phyloP scores from a whole-genome alignment of 2,797 vertebrate genomes.

The Telmatherina bonti region DNA sequence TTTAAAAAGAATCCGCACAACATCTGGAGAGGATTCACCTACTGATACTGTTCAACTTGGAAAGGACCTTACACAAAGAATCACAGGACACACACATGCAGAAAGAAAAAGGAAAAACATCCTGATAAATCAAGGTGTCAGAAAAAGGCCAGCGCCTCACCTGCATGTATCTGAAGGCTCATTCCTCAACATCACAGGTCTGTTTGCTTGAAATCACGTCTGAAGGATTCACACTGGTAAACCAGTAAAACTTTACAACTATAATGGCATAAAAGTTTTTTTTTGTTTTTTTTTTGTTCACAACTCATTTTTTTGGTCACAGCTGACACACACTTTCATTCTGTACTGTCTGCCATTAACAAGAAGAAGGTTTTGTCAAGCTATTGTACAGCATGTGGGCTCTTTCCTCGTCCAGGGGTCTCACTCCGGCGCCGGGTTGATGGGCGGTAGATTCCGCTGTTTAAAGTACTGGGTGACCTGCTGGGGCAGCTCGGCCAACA shows the following conservation, averaged over 20 bases:
- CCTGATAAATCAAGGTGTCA: slow-evolving; percentile 20
- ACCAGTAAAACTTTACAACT: slow-evolving; percentile 38
- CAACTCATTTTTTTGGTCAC: slow-evolving; percentile 43
- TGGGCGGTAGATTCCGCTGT: slow-evolving; percentile 92
- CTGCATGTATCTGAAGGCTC: slow-evolving; percentile 45
- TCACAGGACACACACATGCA: slow-evolving; percentile 70
- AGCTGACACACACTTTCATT: slow-evolving; percentile 47
- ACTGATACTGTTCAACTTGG: slow-evolving; percentile 41
- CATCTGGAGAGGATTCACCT: slow-evolving; percentile 30
- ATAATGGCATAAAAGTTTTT: slow-evolving; percentile 34
- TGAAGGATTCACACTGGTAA: slow-evolving; percentile 47
- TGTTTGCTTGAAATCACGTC: slow-evolving; percentile 32
- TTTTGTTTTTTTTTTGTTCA: slow-evolving; percentile 37
- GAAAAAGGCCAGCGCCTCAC: slow-evolving; percentile 32
- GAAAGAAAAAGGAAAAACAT: slow-evolving; percentile 46
- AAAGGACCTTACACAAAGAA: slow-evolving; percentile 52
- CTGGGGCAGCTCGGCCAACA: slow-evolving; percentile 96
- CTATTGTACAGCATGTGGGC: slow-evolving; percentile 47
- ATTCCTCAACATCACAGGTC: slow-evolving; percentile 32
- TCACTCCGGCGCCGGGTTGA: slow-evolving; percentile 89
- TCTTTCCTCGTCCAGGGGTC: background rate
- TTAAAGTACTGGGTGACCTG: slow-evolving; percentile 99
- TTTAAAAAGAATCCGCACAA: slow-evolving; percentile 18
- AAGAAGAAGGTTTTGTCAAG: slow-evolving; percentile 47
- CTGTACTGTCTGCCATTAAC: slow-evolving; percentile 38